These are phyloP conservation scores for Syrmaticus mikado DNA, from an alignment of 2,113 vertebrate genomes.

Conservation along the genomic window DNA sequence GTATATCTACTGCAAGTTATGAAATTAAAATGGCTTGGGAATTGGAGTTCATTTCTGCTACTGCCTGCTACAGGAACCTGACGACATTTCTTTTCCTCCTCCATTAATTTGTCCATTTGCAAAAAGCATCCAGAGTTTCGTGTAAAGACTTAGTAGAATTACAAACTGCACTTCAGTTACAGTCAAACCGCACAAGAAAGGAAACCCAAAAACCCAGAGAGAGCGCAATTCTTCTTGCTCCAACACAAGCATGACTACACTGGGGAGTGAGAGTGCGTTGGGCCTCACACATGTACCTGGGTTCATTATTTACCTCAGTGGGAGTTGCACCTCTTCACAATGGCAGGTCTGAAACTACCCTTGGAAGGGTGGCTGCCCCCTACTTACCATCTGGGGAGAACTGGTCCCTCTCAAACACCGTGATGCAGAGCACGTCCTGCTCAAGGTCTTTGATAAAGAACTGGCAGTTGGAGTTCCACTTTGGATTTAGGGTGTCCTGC, in stretches of 20 bases:
- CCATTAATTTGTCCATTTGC: background rate
- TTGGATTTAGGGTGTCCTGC: conserved; percentile 96
- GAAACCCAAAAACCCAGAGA: background rate
- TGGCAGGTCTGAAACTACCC: background rate
- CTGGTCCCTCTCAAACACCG: conserved; percentile 98
- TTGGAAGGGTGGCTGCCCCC: background rate
- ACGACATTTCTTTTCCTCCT: background rate
- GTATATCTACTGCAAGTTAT: background rate
- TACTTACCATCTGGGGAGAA: conserved; percentile 95
- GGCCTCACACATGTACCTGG: background rate
- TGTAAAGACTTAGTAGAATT: background rate
- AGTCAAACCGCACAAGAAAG: background rate
- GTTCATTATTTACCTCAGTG: background rate
- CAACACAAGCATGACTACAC: background rate
- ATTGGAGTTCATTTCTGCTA: background rate
- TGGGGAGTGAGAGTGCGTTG: background rate
- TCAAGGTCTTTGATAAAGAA: conserved; percentile 99
- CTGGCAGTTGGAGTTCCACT: conserved; percentile 99
- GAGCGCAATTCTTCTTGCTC: background rate
- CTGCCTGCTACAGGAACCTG: background rate
- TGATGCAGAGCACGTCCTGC: conserved; percentile 97
- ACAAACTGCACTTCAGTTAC: background rate
- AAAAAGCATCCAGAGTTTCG: background rate
- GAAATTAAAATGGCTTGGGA: background rate
- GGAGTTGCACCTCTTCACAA: background rate